Evolutionary conservation across 2,797 vertebrate genomes (phyloP).

Genomic region (Calcarius lapponicus): DNA sequence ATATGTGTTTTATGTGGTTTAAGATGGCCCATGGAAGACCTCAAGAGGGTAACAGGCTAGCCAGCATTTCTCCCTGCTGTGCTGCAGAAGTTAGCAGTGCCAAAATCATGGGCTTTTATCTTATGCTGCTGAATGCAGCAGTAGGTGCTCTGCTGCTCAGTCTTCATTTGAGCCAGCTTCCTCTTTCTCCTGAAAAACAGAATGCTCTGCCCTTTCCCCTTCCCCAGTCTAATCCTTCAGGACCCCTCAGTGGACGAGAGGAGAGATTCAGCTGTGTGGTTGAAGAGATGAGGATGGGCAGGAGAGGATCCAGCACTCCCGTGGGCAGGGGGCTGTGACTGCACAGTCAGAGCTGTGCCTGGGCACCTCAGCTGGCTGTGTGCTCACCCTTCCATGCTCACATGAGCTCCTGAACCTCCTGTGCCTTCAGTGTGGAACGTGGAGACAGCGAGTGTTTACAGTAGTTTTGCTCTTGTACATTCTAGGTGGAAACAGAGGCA

Average conservation of each 20-base stretch:
- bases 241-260: neutral
- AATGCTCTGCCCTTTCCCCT: neutral
- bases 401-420: neutral
- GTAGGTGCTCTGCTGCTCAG: neutral
- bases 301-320: neutral
- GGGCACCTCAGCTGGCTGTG: neutral
- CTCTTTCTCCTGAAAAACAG: neutral
- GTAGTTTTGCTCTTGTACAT: rapidly evolving
- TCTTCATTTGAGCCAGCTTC: neutral
- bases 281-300: neutral
- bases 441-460: neutral
- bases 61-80: neutral
- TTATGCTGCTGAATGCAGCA: neutral
- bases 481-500: neutral
- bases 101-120: neutral
- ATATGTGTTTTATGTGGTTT: neutral
- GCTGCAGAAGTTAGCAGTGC: neutral
- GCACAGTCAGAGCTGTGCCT: neutral
- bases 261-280: neutral
- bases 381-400: rapidly evolving
- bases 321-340: neutral
- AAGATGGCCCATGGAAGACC: neutral
- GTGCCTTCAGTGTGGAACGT: neutral
- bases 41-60: neutral
- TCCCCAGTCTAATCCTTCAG: neutral